A percentile compares a stretch with the other conserved stretches of the same genome.
Conservation (phyloP, 1,140 invertebrate genomes). For the Portunus trituberculatus region DNA sequence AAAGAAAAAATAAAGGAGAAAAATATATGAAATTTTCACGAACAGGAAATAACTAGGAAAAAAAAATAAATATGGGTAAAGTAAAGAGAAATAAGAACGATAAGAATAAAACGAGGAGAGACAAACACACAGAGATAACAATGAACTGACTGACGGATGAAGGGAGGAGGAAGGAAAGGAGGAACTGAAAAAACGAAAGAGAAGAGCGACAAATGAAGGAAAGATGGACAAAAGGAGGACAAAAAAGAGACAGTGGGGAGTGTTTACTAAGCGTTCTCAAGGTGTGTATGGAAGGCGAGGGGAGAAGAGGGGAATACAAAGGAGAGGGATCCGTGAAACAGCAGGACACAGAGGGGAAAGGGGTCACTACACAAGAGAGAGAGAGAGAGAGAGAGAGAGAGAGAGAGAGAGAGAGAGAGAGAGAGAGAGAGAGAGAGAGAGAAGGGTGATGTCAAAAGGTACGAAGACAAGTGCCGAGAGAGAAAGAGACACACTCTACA, state of each 20-base stretch:
- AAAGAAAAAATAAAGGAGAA: too few species aligned
- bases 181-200: too few species aligned
- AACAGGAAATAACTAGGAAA: too few species aligned
- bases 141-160: not conserved
- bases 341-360: not conserved
- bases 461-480: not conserved
- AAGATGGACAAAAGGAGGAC: too few species aligned
- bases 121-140: not conserved
- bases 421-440: not conserved
- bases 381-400: not conserved
- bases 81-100: too few species aligned
- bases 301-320: not conserved
- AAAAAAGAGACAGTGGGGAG: not conserved
- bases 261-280: not conserved
- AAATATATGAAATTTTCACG: too few species aligned
- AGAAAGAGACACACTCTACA: not conserved
- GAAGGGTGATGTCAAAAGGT: not conserved
- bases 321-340: not conserved
- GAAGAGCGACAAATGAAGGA: too few species aligned
- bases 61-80: too few species aligned
- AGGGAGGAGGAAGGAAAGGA: too few species aligned
- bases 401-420: not conserved
- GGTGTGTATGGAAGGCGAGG: not conserved
- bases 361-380: not conserved
- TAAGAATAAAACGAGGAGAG: not conserved